Evolutionary conservation across 2,797 vertebrate species (phyloP).

Genomic region (Hapalemur alaotrensis): DNA sequence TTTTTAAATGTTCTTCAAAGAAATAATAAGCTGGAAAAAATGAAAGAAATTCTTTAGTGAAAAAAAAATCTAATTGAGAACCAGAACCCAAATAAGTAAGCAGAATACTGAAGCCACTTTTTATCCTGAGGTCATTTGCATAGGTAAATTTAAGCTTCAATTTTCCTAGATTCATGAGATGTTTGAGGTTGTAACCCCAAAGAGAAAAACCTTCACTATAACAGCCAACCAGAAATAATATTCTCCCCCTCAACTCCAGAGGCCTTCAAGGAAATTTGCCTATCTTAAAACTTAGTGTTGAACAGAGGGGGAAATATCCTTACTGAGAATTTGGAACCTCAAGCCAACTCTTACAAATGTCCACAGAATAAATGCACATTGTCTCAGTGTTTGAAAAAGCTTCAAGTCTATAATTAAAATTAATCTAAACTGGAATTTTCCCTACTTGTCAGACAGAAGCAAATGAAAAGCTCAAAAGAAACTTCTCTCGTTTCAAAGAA

Average conservation of each 20-base stretch:
- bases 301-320: background rate
- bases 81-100: background rate
- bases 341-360: background rate
- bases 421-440: background rate
- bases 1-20: background rate
- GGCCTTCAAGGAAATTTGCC: background rate
- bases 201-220: background rate
- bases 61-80: background rate
- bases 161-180: background rate
- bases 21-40: background rate
- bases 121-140: background rate
- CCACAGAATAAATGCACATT: background rate
- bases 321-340: background rate
- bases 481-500: background rate
- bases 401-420: background rate
- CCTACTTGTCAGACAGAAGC: background rate
- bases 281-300: background rate
- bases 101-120: background rate
- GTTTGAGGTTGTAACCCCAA: background rate
- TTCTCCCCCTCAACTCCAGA: background rate
- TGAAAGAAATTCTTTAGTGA: background rate
- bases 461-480: slow-evolving; percentile 37
- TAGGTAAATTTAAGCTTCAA: background rate
- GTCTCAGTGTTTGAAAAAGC: background rate
- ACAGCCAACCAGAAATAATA: background rate